These are phyloP conservation scores for Melitaea cinxia DNA, from an alignment of 1,140 invertebrate genomes.

Conservation along the genomic window DNA sequence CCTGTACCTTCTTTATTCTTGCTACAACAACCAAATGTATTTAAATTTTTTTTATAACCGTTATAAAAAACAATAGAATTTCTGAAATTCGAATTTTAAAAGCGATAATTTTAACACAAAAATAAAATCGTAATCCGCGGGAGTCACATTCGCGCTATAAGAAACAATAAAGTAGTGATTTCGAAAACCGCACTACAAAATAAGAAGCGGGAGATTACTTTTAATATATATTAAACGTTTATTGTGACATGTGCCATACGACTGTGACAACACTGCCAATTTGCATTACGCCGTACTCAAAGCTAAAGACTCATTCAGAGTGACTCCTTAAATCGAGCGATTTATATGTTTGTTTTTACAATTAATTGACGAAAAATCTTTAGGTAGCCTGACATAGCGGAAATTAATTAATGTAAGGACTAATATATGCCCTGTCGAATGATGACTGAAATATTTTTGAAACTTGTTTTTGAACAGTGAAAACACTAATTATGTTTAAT, in stretches of 20 bases:
- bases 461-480: too few species aligned
- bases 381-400: too few species aligned
- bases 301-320: background rate
- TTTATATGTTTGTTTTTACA: too few species aligned
- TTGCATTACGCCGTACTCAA: slow-evolving; percentile 20
- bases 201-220: slow-evolving; percentile 6
- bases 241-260: slow-evolving; percentile 27
- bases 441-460: too few species aligned
- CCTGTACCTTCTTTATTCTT: too few species aligned
- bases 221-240: slow-evolving; percentile 21
- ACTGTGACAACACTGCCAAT: slow-evolving; percentile 21
- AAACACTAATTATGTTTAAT: too few species aligned
- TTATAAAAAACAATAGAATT: background rate
- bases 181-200: slow-evolving; percentile 11
- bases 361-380: too few species aligned
- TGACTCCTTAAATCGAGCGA: background rate
- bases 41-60: background rate
- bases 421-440: too few species aligned
- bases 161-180: slow-evolving; percentile 10
- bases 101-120: background rate
- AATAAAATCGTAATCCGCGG: slow-evolving; percentile 3
- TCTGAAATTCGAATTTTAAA: background rate
- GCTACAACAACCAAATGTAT: too few species aligned
- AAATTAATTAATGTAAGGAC: too few species aligned
- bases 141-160: background rate